Evolutionary conservation across 1,140 invertebrate species (phyloP), one percentile per base, ranked within the genome.

Genomic region (Gonatopus flavifemur): DNA sequence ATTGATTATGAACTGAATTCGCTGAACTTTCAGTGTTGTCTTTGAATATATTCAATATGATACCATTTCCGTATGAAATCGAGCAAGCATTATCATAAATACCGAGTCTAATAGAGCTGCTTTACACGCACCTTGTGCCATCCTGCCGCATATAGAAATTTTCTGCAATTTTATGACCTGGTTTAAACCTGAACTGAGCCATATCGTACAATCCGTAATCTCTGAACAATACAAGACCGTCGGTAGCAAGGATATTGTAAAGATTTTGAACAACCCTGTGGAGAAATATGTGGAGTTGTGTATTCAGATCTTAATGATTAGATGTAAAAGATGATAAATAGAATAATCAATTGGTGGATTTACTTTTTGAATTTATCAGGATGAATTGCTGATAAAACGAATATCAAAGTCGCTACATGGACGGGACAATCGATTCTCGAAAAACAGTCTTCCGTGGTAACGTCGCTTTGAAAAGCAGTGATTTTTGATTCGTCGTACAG

Each of bases 141-240:
- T 99, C 98, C 70, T 98, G 96, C 18, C 98, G 78, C 72, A 94
- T 90, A 70, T 99, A 99, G 59, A 98, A 91, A 75, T 98, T 97
- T 18, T 98, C 93, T 6, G 84, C 71, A 49, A 98, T 91, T 76
- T 98, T 98, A 69, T 92, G 88, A 0, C 94, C 94, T 3, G 91
- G 84, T 56, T 93, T 89, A 72, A 98, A 98, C 39, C 96, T 79
- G 2, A 99, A 64, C 74, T 98, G 96, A 2, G 97, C 93, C 87
- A 98, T 92, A 76, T 99, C 98, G 70, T 97, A 94, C n/a, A 95
- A 74, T 0, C 95, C 97, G 77, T 99, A 99, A 80, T 99, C 98
- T 61, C 98, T 78, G 62, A 99, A 94, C 3, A 98, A 72, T 3
- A 99, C 67, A 25, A 91, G 67, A 12, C 95, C 96, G 15, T 89